Evolutionary conservation across 2,888 invertebrate species (phyloP), one percentile per base, ranked within the genome.

Genomic region (Brachypalpus laphriformis): DNA sequence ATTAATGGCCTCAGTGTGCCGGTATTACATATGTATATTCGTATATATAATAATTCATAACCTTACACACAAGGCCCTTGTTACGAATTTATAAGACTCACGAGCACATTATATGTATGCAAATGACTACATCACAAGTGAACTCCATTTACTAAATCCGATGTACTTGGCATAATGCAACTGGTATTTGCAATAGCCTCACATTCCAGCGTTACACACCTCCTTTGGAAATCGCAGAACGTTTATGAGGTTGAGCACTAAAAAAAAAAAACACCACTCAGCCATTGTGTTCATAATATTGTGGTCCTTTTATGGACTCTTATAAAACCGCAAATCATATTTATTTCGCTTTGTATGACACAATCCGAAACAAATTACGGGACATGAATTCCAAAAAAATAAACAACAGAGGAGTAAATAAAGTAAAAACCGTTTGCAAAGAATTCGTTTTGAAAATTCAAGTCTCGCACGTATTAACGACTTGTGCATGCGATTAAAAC

Each of bases 231-330:
- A 63, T 61, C 68, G 59, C 14, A 16, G 45, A 49, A 78, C 78
- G 82, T 78, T 78, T 72, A 68, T 49, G 63, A 74, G 74, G 82
- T 68, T 82, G 61, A 72, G 70, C 70, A 66, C 57, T 63, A 25
- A 25, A 25, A 25, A 25, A 25, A 25, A 71, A 77, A 77, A 71
- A 76, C 59, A 68, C 20, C 71, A 77, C 45, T 77, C 61, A 72
- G 9, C 68, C 80, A 65, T 70, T 80, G 51, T 80, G 68, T 51
- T 34, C 63, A 9, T 61, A 16, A 70, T 70, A 70, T 57, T 16
- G 65, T 74, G 40, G 51, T 75, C 83, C 81, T 80, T 85, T 80
- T 85, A 85, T 65, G 80, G 80, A 70, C 57, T 28, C 63, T 42
- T 74, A 80, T 56, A 45, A 68, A 57, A 68, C 82, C 28, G 70